These are phyloP conservation scores for Argyresthia albistria DNA, from an alignment of 2,888 invertebrate species.

Conservation along the genomic window DNA sequence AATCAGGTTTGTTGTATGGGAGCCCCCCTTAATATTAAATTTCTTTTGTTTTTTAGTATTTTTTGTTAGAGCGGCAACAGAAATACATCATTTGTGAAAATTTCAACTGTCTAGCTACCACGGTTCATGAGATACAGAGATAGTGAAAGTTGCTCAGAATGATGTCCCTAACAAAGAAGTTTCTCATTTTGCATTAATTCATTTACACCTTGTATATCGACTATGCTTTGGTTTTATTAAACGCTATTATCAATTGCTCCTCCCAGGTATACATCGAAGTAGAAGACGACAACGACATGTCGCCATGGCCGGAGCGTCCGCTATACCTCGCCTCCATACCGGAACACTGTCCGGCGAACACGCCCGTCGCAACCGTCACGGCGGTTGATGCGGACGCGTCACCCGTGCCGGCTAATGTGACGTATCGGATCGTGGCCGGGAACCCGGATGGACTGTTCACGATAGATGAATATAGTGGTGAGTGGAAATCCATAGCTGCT, in stretches of 20 bases:
- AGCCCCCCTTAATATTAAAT: no score
- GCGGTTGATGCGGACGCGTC: slow-evolving; percentile 86
- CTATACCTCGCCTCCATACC: slow-evolving; percentile 86
- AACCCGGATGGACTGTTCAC: slow-evolving; percentile 93
- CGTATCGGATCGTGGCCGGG: slow-evolving; percentile 90
- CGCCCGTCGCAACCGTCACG: slow-evolving; percentile 80
- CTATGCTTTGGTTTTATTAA: no score
- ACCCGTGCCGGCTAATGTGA: slow-evolving; percentile 75
- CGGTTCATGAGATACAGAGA: no score
- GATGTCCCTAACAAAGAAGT: no score
- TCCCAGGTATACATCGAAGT: slow-evolving; percentile 74
- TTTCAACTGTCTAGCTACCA: no score
- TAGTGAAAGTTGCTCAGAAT: no score
- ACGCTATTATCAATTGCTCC: neutral
- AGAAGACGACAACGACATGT: slow-evolving; percentile 95
- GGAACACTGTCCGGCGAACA: slow-evolving; percentile 83
- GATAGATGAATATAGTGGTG: slow-evolving; percentile 88
- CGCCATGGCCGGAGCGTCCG: slow-evolving; percentile 89
- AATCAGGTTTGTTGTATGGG: no score
- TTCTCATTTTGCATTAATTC: no score
- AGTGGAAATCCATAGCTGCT: slow-evolving; percentile 23
- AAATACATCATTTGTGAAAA: no score
- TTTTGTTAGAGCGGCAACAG: no score
- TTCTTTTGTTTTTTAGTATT: no score
- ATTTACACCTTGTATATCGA: no score